These are phyloP conservation scores for Phalacrocorax carbo DNA, from an alignment of 2,113 vertebrate genomes.

Conservation along the genomic window DNA sequence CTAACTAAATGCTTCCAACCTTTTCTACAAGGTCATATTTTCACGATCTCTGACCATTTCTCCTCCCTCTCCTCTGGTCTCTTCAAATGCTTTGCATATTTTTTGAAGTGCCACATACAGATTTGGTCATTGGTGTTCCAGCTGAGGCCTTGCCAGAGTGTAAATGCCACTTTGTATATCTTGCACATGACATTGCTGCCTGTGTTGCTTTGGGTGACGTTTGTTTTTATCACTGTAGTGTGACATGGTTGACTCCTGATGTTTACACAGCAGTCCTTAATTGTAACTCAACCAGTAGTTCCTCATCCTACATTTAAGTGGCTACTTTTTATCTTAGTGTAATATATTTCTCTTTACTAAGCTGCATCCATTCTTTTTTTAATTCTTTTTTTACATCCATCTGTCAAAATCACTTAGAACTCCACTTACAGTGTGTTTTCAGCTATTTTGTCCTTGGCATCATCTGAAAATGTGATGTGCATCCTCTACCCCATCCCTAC, in stretches of 20 bases:
- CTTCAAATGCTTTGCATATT: background rate
- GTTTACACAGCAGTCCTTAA: background rate
- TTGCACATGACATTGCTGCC: slow-evolving; percentile 2
- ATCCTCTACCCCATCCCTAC: background rate
- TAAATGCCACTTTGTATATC: slow-evolving; percentile 15
- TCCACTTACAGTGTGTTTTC: background rate
- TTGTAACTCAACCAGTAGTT: background rate
- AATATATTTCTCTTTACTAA: background rate
- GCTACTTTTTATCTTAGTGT: background rate
- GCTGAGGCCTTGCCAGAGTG: background rate
- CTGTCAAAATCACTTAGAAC: background rate
- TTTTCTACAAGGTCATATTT: background rate
- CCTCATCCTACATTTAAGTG: background rate
- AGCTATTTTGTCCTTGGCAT: background rate
- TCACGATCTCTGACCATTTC: background rate
- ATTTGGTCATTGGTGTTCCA: background rate
- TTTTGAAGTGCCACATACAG: background rate
- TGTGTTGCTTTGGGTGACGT: background rate
- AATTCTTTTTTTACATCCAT: background rate
- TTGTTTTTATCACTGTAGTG: background rate
- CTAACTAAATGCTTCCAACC: background rate
- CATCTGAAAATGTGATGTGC: background rate
- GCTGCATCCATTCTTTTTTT: background rate
- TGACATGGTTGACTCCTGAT: background rate
- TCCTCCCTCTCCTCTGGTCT: background rate